Evolutionary conservation across 2,888 invertebrate species (phyloP).

Genomic region (Apodemia zela): DNA sequence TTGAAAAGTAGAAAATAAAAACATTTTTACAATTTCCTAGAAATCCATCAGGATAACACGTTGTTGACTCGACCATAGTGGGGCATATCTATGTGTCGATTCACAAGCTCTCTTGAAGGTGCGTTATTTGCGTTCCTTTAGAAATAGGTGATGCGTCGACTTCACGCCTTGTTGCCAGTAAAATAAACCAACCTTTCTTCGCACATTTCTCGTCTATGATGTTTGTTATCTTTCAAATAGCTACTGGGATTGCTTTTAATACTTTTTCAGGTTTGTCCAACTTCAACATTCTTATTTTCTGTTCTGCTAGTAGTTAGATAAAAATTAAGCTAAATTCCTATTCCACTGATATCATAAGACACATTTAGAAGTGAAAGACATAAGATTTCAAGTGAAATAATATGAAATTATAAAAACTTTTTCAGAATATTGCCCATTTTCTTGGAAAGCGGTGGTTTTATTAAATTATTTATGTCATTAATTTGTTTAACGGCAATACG

Average conservation of each 20-base stretch:
- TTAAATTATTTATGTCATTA: too few species aligned
- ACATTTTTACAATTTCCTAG: not conserved
- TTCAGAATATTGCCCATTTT: too few species aligned
- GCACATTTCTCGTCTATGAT: constrained; percentile 46
- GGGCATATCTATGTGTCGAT: constrained; percentile 52
- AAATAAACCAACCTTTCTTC: constrained; percentile 49
- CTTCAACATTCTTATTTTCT: not conserved
- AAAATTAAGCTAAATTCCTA: too few species aligned
- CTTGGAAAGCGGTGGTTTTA: too few species aligned
- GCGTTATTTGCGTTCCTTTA: constrained; percentile 73
- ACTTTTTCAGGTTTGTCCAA: constrained; percentile 39
- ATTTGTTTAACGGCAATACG: too few species aligned
- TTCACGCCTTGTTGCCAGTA: constrained; percentile 56
- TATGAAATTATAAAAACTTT: too few species aligned
- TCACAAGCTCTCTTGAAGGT: constrained; percentile 65
- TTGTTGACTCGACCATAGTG: constrained; percentile 30
- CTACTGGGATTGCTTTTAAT: constrained; percentile 23
- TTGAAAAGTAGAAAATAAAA: not conserved
- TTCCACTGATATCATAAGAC: too few species aligned
- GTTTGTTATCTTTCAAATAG: constrained; percentile 26
- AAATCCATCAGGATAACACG: not conserved
- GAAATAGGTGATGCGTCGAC: constrained; percentile 69
- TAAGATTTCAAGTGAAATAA: too few species aligned
- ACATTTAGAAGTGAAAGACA: too few species aligned
- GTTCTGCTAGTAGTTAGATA: too few species aligned